Evolutionary conservation across 2,888 invertebrate species (phyloP).

Genomic region (Drosophila limbata): DNA sequence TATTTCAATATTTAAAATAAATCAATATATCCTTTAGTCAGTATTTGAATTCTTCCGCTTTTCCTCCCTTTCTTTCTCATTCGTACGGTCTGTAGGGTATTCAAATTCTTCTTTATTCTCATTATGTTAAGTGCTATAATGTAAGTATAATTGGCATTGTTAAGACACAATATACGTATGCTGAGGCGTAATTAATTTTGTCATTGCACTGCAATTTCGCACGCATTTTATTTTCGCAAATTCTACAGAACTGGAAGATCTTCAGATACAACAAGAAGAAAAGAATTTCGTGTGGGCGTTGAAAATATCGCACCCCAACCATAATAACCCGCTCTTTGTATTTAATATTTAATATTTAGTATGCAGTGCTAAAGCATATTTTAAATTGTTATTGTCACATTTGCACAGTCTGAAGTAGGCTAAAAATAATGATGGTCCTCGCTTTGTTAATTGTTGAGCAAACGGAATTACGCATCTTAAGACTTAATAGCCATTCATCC

Average conservation of each 20-base stretch:
- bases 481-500: constrained; percentile 41
- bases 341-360: constrained; percentile 8
- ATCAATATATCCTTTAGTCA: not conserved
- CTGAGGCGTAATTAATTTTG: constrained; percentile 14
- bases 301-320: not conserved
- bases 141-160: constrained; percentile 7
- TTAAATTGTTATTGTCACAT: constrained; percentile 7
- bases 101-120: not conserved
- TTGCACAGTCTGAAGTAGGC: constrained; percentile 46
- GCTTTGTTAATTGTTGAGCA: constrained; percentile 35
- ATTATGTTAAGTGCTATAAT: constrained; percentile 9
- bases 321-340: constrained; percentile 8
- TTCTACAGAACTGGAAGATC: constrained; percentile 7
- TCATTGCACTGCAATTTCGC: constrained; percentile 14
- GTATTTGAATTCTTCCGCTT: not conserved
- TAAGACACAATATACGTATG: constrained; percentile 7
- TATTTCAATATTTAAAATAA: not conserved
- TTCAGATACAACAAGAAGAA: constrained; percentile 1
- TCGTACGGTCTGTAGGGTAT: not conserved
- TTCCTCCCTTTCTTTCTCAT: not conserved
- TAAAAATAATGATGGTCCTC: constrained; percentile 43
- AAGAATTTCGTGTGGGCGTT: constrained; percentile 21
- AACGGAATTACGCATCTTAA: constrained; percentile 49
- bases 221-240: constrained; percentile 24
- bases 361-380: constrained; percentile 1